A percentile compares a stretch with the other conserved stretches of the same genome.
Conservation (phyloP, 2,797 vertebrate genomes). For the Pelobates cultripes region DNA sequence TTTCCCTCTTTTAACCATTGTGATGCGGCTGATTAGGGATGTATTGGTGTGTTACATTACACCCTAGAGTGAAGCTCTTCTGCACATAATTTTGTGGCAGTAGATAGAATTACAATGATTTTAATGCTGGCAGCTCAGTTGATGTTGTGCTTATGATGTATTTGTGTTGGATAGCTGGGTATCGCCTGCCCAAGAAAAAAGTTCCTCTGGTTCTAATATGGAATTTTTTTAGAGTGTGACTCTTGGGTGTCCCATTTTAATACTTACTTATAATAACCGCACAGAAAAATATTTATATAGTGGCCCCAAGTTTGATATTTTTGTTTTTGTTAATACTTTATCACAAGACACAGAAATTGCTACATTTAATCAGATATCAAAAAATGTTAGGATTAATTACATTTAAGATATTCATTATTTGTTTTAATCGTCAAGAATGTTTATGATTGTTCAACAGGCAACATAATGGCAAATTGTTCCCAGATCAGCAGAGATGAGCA, state of each 20-base stretch:
- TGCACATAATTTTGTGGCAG: slow-evolving; percentile 20
- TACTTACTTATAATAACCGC: background rate
- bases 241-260: slow-evolving; percentile 13
- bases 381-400: too few species aligned
- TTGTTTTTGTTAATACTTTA: too few species aligned
- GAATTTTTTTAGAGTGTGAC: slow-evolving; percentile 5
- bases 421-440: too few species aligned
- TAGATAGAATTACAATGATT: slow-evolving; percentile 34
- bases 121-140: slow-evolving; percentile 30
- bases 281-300: background rate
- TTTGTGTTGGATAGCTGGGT: slow-evolving; percentile 39
- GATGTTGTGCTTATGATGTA: slow-evolving; percentile 24
- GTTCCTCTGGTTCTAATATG: slow-evolving; percentile 20
- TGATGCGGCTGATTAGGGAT: slow-evolving; percentile 18
- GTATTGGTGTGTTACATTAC: slow-evolving; percentile 25
- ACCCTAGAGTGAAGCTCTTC: slow-evolving; percentile 9
- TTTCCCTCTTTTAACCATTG: slow-evolving; percentile 29
- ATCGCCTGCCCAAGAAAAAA: slow-evolving; percentile 26
- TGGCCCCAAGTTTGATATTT: too few species aligned
- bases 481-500: too few species aligned
- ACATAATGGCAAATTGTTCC: too few species aligned
- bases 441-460: too few species aligned
- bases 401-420: too few species aligned
- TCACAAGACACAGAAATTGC: too few species aligned
- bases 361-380: too few species aligned